A percentile compares a stretch with the other conserved stretches of the same genome.
phyloP scores from a whole-genome alignment of 2,797 vertebrate genomes.

The Silurus lanzhouensis region DNA sequence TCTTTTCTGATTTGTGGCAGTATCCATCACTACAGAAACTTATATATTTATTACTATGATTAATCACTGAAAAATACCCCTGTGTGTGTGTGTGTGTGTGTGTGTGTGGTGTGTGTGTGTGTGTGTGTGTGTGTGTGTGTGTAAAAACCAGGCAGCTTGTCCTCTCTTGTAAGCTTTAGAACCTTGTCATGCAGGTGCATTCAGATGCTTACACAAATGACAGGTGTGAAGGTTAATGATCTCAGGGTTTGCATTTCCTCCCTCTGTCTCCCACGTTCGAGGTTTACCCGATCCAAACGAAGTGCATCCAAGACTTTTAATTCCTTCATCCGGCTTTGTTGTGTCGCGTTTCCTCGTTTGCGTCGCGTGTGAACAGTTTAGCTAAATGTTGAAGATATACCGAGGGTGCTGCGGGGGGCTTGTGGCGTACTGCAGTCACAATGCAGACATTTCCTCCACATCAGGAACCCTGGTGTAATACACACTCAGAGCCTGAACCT shows the following conservation, averaged over 20 bases:
- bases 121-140: no score
- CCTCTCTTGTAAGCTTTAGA: slow-evolving; percentile 11
- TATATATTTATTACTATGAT: neutral
- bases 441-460: slow-evolving; percentile 52
- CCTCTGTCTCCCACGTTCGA: neutral
- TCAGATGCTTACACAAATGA: slow-evolving; percentile 21
- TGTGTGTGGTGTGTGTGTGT: no score
- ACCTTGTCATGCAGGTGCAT: slow-evolving; percentile 20
- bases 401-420: neutral
- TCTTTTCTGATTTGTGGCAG: neutral
- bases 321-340: neutral
- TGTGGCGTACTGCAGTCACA: slow-evolving; percentile 48
- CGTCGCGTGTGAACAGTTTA: no score
- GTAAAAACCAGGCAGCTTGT: no score
- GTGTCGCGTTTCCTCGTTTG: no score
- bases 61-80: neutral
- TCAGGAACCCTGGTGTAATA: slow-evolving; percentile 29
- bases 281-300: neutral
- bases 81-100: neutral
- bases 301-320: neutral
- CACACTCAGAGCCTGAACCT: slow-evolving; percentile 12
- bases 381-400: no score
- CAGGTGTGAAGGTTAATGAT: slow-evolving; percentile 36
- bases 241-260: neutral
- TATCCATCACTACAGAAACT: neutral